Evolutionary conservation across 2,797 vertebrate species (phyloP).

Genomic region (Eutrigla gurnardus): DNA sequence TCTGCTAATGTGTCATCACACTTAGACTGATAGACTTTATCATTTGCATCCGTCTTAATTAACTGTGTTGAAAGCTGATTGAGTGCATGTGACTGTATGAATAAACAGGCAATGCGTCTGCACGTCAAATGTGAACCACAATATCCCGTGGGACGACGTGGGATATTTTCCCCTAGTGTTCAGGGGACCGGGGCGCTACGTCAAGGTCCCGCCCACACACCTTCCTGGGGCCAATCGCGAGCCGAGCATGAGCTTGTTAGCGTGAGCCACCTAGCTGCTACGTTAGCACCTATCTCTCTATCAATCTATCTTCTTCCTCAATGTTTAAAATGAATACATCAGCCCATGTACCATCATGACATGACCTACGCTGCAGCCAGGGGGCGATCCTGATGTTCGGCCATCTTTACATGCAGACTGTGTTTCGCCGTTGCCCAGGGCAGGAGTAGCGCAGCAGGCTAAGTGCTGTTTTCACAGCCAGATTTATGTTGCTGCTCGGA

Average conservation of each 20-base stretch:
- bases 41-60: neutral
- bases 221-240: no score
- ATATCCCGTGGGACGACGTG: neutral
- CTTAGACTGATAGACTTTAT: neutral
- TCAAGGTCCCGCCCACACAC: neutral
- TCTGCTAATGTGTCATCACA: neutral
- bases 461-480: neutral
- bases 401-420: neutral
- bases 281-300: no score
- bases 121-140: neutral
- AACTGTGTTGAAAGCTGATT: neutral
- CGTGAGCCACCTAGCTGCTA: no score
- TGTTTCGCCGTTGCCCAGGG: neutral
- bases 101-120: neutral
- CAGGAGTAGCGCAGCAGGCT: neutral
- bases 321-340: no score
- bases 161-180: neutral
- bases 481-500: conserved; percentile 5
- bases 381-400: neutral
- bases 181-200: no score
- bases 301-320: no score
- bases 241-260: no score
- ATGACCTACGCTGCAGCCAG: neutral
- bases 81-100: neutral
- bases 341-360: no score